phyloP scores from a whole-genome alignment of 2,113 vertebrate genomes.

The Antechinus flavipes region DNA sequence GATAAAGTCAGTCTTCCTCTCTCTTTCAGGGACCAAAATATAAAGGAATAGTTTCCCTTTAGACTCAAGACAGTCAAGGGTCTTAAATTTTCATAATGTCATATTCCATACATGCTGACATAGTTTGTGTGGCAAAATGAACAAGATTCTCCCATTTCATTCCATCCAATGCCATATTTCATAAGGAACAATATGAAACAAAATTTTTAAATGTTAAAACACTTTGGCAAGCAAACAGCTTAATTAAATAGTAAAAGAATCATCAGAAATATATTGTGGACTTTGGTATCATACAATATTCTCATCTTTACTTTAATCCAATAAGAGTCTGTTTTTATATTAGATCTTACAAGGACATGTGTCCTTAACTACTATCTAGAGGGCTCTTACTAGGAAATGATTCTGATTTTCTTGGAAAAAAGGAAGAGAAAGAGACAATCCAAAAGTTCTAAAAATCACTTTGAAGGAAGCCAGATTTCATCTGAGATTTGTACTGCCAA shows the following conservation, averaged over 20 bases:
- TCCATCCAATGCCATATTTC: too few relatives aligned
- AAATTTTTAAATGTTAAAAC: background rate
- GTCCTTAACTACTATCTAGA: background rate
- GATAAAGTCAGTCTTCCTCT: background rate
- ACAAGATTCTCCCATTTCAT: background rate
- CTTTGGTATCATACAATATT: background rate
- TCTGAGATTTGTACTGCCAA: background rate
- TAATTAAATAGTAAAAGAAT: background rate
- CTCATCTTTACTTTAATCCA: background rate
- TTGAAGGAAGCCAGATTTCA: background rate
- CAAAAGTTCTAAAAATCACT: background rate
- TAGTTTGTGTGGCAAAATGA: too few relatives aligned
- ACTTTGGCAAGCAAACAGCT: background rate
- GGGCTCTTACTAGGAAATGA: background rate
- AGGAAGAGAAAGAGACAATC: background rate
- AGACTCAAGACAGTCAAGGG: background rate
- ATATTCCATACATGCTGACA: accelerated
- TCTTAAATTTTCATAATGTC: background rate
- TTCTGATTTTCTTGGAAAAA: background rate
- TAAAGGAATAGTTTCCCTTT: background rate
- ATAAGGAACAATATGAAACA: background rate
- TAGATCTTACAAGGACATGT: background rate
- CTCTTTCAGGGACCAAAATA: background rate
- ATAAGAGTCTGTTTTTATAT: background rate
- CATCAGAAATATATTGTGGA: background rate